A percentile compares a stretch with the other conserved stretches of the same genome.
Evolutionary conservation across 2,113 vertebrate species (phyloP).

Genomic region (Prochilodus magdalenae): DNA sequence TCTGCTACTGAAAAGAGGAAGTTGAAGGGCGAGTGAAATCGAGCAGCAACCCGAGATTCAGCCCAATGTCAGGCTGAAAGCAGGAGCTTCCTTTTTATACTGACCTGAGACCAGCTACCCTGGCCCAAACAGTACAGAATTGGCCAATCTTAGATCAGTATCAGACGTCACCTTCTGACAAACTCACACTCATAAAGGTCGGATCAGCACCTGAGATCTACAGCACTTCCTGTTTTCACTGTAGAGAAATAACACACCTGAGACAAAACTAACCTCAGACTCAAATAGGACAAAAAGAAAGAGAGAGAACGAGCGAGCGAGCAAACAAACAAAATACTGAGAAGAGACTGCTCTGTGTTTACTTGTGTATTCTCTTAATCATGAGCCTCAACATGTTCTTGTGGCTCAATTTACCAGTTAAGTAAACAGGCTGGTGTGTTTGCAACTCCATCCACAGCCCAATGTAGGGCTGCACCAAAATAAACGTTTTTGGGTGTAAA

Average conservation of each 20-base stretch:
- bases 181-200: too few species aligned
- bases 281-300: constrained; percentile 51
- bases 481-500: too few species aligned
- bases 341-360: background rate
- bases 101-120: background rate
- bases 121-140: background rate
- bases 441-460: too few species aligned
- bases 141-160: background rate
- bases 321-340: constrained; percentile 30
- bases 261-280: constrained; percentile 25
- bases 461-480: too few species aligned
- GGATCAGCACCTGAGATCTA: background rate
- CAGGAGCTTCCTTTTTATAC: background rate
- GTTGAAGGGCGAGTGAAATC: background rate
- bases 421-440: too few species aligned
- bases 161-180: background rate
- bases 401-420: background rate
- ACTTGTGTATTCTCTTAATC: background rate
- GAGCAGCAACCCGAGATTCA: background rate
- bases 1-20: background rate
- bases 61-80: background rate
- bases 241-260: background rate
- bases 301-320: too few species aligned
- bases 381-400: background rate
- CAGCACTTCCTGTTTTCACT: constrained; percentile 18